A percentile compares a stretch with the other conserved stretches of the same genome.
These are phyloP conservation scores for Drosophila paracracens DNA, from an alignment of 2,888 invertebrate species.

Conservation along the genomic window DNA sequence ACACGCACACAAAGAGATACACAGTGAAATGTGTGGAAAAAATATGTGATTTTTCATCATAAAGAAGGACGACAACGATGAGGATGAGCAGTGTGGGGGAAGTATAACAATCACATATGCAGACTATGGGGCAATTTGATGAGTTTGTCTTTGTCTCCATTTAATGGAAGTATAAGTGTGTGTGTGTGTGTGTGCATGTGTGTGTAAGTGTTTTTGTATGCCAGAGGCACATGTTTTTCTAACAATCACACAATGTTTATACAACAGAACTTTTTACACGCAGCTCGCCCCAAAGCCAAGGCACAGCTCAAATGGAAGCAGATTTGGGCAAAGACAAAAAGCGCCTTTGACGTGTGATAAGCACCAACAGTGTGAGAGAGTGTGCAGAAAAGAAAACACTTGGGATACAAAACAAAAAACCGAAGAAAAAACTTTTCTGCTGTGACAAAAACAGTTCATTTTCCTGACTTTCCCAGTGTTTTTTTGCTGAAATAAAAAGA, in stretches of 20 bases:
- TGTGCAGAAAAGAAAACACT: slow-evolving; percentile 63
- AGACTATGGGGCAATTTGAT: slow-evolving; percentile 77
- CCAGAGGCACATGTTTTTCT: slow-evolving; percentile 77
- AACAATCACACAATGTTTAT: slow-evolving; percentile 80
- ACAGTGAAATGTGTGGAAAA: slow-evolving; percentile 52
- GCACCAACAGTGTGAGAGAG: slow-evolving; percentile 32
- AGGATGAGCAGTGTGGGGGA: background rate
- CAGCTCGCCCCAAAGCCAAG: slow-evolving; percentile 26
- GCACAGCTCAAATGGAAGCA: slow-evolving; percentile 74
- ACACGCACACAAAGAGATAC: slow-evolving; percentile 16
- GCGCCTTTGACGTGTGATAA: slow-evolving; percentile 80
- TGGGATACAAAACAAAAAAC: slow-evolving; percentile 29
- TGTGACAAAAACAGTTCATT: slow-evolving; percentile 73
- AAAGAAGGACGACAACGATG: slow-evolving; percentile 52
- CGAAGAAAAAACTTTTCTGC: slow-evolving; percentile 55
- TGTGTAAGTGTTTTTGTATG: slow-evolving; percentile 39
- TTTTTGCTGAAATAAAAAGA: background rate
- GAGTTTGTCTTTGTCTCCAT: slow-evolving; percentile 61
- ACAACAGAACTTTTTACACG: slow-evolving; percentile 78
- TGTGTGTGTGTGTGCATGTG: slow-evolving; percentile 20
- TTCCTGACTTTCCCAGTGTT: slow-evolving; percentile 15
- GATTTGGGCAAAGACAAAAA: slow-evolving; percentile 79
- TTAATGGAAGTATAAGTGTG: slow-evolving; percentile 4
- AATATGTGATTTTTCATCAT: slow-evolving; percentile 74
- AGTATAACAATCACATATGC: slow-evolving; percentile 67